These are phyloP conservation scores for Erethizon dorsatum DNA, from an alignment of 2,797 vertebrate species.

Conservation along the genomic window DNA sequence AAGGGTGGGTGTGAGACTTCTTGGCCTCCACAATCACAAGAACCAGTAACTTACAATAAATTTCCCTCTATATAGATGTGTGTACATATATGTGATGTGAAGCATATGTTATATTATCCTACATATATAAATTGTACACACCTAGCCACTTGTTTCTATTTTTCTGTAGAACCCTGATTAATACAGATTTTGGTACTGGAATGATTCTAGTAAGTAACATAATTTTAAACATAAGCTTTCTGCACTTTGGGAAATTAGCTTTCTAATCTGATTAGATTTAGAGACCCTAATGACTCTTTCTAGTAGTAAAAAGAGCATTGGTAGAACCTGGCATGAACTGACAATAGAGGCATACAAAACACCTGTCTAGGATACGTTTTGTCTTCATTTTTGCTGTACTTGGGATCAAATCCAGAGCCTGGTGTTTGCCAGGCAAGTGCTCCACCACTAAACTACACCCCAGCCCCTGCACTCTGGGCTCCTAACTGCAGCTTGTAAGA, in stretches of 20 bases:
- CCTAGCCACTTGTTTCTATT: background rate
- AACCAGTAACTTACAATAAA: background rate
- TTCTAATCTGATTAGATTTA: background rate
- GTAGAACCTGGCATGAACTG: background rate
- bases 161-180: background rate
- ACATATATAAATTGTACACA: background rate
- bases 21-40: background rate
- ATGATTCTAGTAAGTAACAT: background rate
- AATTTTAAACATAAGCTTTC: background rate
- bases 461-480: background rate
- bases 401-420: background rate
- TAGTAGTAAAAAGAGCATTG: background rate
- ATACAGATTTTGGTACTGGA: background rate
- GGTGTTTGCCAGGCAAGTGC: background rate
- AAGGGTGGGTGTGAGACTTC: background rate
- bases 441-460: background rate
- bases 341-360: background rate
- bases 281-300: background rate
- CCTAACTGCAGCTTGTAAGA: background rate
- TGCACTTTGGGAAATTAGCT: background rate
- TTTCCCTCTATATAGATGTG: background rate
- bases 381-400: background rate
- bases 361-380: background rate
- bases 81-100: background rate
- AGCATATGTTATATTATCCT: background rate